Percentiles rank a stretch among this genome's conserved stretches.
Evolutionary conservation across 2,888 invertebrate genomes (phyloP).

Genomic region (Rhopalosiphum nymphaeae): DNA sequence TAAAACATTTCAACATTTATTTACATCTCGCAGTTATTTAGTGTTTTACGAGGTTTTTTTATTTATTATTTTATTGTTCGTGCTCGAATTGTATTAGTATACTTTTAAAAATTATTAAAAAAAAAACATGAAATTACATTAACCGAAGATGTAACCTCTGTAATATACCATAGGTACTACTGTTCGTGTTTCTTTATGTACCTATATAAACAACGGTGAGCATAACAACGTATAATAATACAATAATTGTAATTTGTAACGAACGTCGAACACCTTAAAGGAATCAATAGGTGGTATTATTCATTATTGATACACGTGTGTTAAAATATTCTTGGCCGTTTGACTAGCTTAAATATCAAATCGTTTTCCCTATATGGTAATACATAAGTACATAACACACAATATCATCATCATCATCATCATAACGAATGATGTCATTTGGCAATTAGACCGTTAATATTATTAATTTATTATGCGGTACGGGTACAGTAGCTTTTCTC

Average conservation of each 20-base stretch:
- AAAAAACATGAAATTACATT: not conserved
- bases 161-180: not conserved
- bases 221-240: not conserved
- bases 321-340: constrained; percentile 41
- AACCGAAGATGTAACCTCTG: not conserved
- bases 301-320: constrained; percentile 15
- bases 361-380: not conserved
- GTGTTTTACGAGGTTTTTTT: not conserved
- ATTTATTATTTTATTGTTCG: not conserved
- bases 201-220: not conserved
- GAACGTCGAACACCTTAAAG: not conserved
- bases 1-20: not conserved
- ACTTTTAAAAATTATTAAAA: not conserved
- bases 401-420: not conserved
- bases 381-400: not conserved
- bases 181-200: not conserved
- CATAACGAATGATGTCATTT: constrained; percentile 36
- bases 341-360: not conserved
- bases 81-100: not conserved
- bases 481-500: not conserved
- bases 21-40: not conserved
- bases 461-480: not conserved
- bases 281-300: constrained; percentile 2
- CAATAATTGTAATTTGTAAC: not conserved
- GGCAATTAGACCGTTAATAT: constrained; percentile 39